Evolutionary conservation across 2,797 vertebrate species (phyloP), one percentile per base, ranked within the genome.

Genomic region (Ficedula albicollis): DNA sequence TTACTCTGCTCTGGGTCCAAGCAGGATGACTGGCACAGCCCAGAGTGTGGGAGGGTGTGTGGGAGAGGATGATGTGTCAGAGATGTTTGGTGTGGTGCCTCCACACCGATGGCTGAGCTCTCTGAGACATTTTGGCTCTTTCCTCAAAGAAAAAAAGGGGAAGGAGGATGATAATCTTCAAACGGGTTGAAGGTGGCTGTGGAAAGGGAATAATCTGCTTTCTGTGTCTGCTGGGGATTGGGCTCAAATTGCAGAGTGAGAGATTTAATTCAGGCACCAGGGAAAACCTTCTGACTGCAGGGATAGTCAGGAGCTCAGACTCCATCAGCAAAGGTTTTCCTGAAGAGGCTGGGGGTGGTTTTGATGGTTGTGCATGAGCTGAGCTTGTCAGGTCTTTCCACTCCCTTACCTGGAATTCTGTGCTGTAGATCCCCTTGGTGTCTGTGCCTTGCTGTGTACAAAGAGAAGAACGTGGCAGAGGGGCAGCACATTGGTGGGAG

Each of bases 161-260:
- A 62, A 69, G n/a, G 83, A 89, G 62, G n/a, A 30, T 78, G 73
- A 51, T n/a, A 79, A 64, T 59, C 44, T 72, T 79, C 55, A 69
- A 46, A 36, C 0, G 8, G 67, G 60, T 77, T 52, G 63, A 70
- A 87, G 74, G 76, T 78, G 79, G 54, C 69, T 58, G 73, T 51
- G 58, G 73, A 83, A 74, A 80, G 56, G 60, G 84, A 83, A 54
- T 82, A 63, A 93, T 94, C 87, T 74, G 64, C 75, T 93, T 87
- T 87, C 49, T 58, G 20, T 60, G 68, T 77, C 75, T 94, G 56
- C 64, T 70, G 64, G 22, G 72, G 82, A 86, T 64, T 62, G 49
- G 54, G 11, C 39, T 87, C 30, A 64, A 78, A 66, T 17, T 91
- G 84, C 73, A 78, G 38, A 17, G 41, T 38, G 79, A 83, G 66